phyloP scores from a whole-genome alignment of 2,797 vertebrate species.

The Hyperoplus lanceolatus region DNA sequence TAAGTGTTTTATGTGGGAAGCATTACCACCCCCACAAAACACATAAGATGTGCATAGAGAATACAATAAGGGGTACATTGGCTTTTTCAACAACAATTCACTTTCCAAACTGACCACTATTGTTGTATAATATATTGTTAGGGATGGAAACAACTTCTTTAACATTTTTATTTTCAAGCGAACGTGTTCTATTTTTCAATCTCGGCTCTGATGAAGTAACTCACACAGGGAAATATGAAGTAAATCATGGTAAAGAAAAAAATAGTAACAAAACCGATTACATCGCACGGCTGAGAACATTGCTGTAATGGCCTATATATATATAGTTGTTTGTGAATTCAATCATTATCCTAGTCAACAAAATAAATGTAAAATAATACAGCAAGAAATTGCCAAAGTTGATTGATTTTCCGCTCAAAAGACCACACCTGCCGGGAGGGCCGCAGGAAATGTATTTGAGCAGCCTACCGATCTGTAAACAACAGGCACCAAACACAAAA shows the following conservation, averaged over 20 bases:
- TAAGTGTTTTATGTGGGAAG: slow-evolving; percentile 33
- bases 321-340: slow-evolving; percentile 25
- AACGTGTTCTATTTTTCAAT: slow-evolving; percentile 23
- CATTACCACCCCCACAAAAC: slow-evolving; percentile 45
- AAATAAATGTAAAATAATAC: slow-evolving; percentile 44
- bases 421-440: slow-evolving; percentile 40
- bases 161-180: slow-evolving; percentile 17
- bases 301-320: slow-evolving; percentile 8
- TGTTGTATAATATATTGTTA: slow-evolving; percentile 17
- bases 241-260: neutral
- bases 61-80: slow-evolving; percentile 35
- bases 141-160: slow-evolving; percentile 14
- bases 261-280: neutral
- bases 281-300: neutral
- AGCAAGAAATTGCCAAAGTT: slow-evolving; percentile 33
- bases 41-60: slow-evolving; percentile 35
- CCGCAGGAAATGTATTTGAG: slow-evolving; percentile 20
- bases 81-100: slow-evolving; percentile 18
- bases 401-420: slow-evolving; percentile 56
- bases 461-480: slow-evolving; percentile 41
- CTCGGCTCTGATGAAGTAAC: neutral
- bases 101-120: slow-evolving; percentile 14
- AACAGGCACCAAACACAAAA: slow-evolving; percentile 51
- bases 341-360: slow-evolving; percentile 34
- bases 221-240: slow-evolving; percentile 6